These are phyloP conservation scores for Lacerta viridis DNA, from an alignment of 2,797 vertebrate species.

Conservation along the genomic window DNA sequence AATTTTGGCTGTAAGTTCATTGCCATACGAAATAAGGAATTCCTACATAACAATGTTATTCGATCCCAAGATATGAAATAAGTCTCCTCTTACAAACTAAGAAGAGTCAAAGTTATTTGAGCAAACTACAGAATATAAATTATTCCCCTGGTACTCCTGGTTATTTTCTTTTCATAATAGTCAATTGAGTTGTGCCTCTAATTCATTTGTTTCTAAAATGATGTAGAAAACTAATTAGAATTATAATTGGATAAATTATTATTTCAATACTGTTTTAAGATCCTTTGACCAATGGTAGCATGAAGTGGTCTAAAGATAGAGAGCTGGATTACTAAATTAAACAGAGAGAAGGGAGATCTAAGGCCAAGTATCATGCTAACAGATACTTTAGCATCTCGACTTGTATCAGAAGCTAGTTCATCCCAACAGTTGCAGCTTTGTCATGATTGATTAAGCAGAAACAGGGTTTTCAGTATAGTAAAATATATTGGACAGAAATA, in stretches of 20 bases:
- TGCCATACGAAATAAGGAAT: background rate
- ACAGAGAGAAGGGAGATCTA: background rate
- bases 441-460: background rate
- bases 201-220: background rate
- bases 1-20: background rate
- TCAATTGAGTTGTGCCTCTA: background rate
- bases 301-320: conserved; percentile 13
- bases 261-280: background rate
- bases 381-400: background rate
- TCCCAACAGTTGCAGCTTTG: conserved; percentile 10
- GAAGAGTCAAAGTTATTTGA: background rate
- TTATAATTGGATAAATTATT: conserved; percentile 11
- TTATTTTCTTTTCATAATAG: background rate
- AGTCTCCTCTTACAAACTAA: background rate
- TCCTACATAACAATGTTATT: background rate
- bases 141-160: conserved; percentile 1
- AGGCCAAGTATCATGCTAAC: background rate
- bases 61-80: too few relatives aligned
- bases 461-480: background rate
- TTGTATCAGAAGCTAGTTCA: background rate
- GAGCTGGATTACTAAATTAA: background rate
- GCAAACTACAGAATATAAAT: background rate
- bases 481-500: conserved; percentile 23
- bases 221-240: conserved; percentile 21
- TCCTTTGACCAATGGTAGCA: background rate